These are phyloP conservation scores for Eupithecia pulchellata DNA, from an alignment of 2,888 invertebrate species.

Conservation along the genomic window DNA sequence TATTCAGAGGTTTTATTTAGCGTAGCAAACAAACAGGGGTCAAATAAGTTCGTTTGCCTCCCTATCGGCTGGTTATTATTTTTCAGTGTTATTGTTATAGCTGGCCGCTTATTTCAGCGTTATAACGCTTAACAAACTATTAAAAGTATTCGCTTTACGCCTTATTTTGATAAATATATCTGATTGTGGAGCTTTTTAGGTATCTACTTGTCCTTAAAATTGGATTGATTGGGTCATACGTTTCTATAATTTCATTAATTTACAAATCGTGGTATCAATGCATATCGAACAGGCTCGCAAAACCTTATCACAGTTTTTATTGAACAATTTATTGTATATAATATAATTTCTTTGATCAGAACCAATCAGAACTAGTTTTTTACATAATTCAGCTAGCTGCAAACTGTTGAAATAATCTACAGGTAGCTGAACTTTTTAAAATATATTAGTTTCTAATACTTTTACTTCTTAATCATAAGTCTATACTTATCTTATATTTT, in stretches of 20 bases:
- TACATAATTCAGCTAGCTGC: no score
- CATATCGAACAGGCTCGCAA: neutral
- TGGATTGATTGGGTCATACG: neutral
- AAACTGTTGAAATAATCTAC: no score
- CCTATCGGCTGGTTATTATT: constrained; percentile 66
- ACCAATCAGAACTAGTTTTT: no score
- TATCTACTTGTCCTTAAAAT: neutral
- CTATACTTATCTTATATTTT: no score
- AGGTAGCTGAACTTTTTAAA: no score
- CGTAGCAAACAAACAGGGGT: neutral
- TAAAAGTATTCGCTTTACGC: constrained; percentile 72
- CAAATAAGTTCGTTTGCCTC: constrained; percentile 6
- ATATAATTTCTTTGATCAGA: no score
- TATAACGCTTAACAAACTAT: constrained; percentile 82
- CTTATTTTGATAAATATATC: constrained; percentile 69
- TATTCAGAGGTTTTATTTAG: neutral
- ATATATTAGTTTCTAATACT: no score
- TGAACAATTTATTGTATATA: no score
- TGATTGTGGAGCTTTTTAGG: constrained; percentile 47
- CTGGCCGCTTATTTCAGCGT: constrained; percentile 67
- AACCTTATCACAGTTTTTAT: neutral
- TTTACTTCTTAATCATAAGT: no score
- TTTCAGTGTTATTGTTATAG: constrained; percentile 81
- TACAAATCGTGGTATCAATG: neutral
- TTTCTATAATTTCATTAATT: neutral